Evolutionary conservation across 2,888 invertebrate species (phyloP), one percentile per base, ranked within the genome.

Genomic region (Eristalis pertinax): DNA sequence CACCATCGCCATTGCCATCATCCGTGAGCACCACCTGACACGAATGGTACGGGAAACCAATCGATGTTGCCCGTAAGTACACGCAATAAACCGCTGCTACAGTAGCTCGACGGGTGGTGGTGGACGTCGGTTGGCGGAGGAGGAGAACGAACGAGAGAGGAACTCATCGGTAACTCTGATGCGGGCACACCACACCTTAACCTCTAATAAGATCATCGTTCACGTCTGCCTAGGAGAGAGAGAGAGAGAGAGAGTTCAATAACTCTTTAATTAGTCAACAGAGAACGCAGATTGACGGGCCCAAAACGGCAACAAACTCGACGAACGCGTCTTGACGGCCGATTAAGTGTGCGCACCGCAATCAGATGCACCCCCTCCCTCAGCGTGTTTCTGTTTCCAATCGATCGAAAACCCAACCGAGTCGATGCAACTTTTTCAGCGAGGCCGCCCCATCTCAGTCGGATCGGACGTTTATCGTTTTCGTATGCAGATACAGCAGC

Each of bases 221-320:
- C 38, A 38, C 13, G 43, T 50, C 29, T 62, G n/a, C 63, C 7
- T 15, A 19, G 50, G 50, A 19, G n/a, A n/a, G n/a, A n/a, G n/a
- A n/a, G n/a, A n/a, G n/a, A n/a, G n/a, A n/a, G n/a, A n/a, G n/a
- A n/a, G 74, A 70, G 85, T 86, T 86, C 85, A 86, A 86, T 78
- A 78, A 83, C 83, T 78, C 70, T 83, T 86, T 83, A 83, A 86
- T 86, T 86, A 86, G 73, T 65, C 77, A 65, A 70, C 73, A 72
- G 68, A 72, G 56, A 1, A 58, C 63, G 35, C 26, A 67, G 70
- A 64, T 74, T 74, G 80, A 73, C 79, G 64, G 22, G 75, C 75
- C 65, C 69, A 74, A 65, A 67, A 50, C 8, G 29, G 35, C 32
- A 43, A 58, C 32, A 43, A 35, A 50, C 65, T 70, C 19, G 60